Evolutionary conservation across 2,888 invertebrate genomes (phyloP), one percentile per base, ranked within the genome.

Genomic region (Leptinotarsa haldemani): DNA sequence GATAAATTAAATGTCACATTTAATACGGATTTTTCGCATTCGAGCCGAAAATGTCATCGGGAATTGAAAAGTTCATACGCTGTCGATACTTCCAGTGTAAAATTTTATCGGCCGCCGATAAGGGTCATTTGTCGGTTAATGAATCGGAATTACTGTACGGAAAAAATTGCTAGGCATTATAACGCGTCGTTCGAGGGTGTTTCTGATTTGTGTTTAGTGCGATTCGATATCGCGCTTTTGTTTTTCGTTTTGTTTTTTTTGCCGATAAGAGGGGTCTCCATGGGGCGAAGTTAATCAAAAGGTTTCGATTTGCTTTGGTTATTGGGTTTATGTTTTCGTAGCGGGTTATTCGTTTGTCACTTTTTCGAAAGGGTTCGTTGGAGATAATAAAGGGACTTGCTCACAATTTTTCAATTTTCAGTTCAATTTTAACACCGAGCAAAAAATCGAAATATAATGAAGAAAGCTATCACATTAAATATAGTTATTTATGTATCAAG

Each of bases 51-150:
- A 82, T 82, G 82, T 80, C 82, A 80, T 75, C 74, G 76, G 69
- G 74, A 79, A 78, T 77, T 78, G 76, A 73, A 82, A 82, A 79
- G 82, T 80, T 82, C 81, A 76, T 69, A 66, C 70, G 58, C 71
- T 67, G 76, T 77, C 77, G 79, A 79, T 78, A 77, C 75, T 72
- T 70, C 70, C 63, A 67, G 71, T 64, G 70, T 74, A 67, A 40
- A 53, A 71, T 70, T 78, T 77, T 77, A 77, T 77, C 78, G 75
- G 73, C 74, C 74, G 74, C 76, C 75, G 76, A 74, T 73, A 71
- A 70, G 81, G 80, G 76, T 75, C 81, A 79, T 82, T 82, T 80
- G 79, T 75, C 74, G 74, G 75, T 75, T 82, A 82, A 82, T 82
- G 82, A 82, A 80, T 69, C 80, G 79, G 77, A 81, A 79, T 75